Evolutionary conservation across 2,797 vertebrate genomes (phyloP).

Genomic region (Champsocephalus gunnari): DNA sequence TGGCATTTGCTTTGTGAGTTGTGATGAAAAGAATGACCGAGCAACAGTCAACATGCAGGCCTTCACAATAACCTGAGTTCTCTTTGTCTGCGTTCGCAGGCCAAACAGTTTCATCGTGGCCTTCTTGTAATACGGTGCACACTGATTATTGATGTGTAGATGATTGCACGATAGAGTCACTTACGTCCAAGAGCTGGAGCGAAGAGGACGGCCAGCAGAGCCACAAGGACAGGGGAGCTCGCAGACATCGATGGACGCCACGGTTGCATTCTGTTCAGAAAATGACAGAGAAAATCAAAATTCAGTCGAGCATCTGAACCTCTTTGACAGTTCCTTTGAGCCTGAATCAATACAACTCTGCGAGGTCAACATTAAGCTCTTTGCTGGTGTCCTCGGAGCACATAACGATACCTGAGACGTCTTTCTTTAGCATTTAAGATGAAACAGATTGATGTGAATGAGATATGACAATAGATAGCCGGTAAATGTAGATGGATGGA

Average conservation of each 20-base stretch:
- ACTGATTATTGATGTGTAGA: conserved; percentile 5
- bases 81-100: conserved; percentile 29
- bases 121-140: not conserved
- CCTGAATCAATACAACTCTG: conserved; percentile 48
- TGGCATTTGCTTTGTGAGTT: conserved; percentile 43
- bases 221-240: conserved; percentile 44
- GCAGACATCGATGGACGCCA: conserved; percentile 30
- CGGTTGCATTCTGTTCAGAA: conserved; percentile 65
- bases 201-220: conserved; percentile 69
- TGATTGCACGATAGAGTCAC: conserved; percentile 53
- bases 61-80: conserved; percentile 20
- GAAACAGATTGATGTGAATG: not conserved
- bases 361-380: conserved; percentile 18
- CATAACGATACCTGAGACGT: not conserved
- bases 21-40: conserved; percentile 46
- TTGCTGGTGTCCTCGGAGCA: conserved; percentile 22
- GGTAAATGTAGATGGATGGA: too few species aligned
- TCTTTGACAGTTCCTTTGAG: conserved; percentile 44
- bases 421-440: conserved; percentile 4
- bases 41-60: conserved; percentile 35
- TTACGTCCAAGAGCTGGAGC: conserved; percentile 79
- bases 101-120: conserved; percentile 37
- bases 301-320: conserved; percentile 32
- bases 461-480: not conserved
- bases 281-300: conserved; percentile 52